Conservation (phyloP, 2,797 vertebrate species). For the Cercopithecus neglectus region DNA sequence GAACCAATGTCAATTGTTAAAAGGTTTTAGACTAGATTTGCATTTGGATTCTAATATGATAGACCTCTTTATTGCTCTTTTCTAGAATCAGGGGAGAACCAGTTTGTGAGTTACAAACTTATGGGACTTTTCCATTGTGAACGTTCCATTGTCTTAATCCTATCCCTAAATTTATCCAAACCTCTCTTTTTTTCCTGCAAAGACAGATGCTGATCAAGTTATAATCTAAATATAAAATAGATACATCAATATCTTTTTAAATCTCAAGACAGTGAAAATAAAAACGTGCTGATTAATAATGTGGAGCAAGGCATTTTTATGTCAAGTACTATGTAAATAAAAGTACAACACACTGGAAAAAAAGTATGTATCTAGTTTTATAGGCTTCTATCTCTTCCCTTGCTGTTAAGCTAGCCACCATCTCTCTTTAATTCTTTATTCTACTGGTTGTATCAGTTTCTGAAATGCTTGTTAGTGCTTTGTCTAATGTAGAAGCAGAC, state of each 20-base stretch:
- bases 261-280: background rate
- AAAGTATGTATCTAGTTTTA: background rate
- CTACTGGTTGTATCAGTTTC: background rate
- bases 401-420: background rate
- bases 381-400: background rate
- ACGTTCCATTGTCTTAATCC: background rate
- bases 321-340: background rate
- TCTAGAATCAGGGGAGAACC: background rate
- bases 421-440: background rate
- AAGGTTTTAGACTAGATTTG: constrained; percentile 37
- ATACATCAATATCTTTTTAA: background rate
- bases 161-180: constrained; percentile 10
- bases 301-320: background rate
- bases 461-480: constrained; percentile 7
- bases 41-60: background rate
- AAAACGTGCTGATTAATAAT: background rate
- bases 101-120: constrained; percentile 2
- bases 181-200: background rate
- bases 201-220: background rate
- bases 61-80: background rate
- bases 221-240: background rate
- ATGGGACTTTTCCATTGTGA: background rate
- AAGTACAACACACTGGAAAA: background rate
- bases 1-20: constrained; percentile 5
- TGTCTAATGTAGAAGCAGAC: background rate